phyloP scores from a whole-genome alignment of 1,140 invertebrate genomes.

The Daktulosphaira vitifoliae region DNA sequence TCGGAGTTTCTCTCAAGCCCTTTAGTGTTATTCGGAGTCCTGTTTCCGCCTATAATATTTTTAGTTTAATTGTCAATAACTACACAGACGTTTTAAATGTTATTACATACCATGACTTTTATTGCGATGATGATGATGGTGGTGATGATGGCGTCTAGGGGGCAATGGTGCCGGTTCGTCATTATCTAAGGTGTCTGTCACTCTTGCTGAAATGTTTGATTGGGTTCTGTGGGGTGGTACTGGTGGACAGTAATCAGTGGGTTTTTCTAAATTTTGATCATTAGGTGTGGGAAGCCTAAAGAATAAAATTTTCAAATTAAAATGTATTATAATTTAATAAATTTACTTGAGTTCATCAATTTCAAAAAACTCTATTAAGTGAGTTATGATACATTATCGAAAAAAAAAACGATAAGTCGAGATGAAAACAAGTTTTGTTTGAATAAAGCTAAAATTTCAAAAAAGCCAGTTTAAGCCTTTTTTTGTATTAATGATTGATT shows the following conservation, averaged over 20 bases:
- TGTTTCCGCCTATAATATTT: background rate
- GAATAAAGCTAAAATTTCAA: no score
- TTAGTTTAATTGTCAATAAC: no score
- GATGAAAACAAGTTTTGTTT: no score
- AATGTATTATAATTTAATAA: no score
- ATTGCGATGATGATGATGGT: conserved; percentile 43
- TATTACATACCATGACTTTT: conserved; percentile 42
- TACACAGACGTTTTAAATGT: no score
- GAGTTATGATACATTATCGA: no score
- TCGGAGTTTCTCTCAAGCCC: conserved; percentile 36
- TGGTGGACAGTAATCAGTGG: conserved; percentile 68
- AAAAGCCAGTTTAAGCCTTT: no score
- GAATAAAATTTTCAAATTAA: no score
- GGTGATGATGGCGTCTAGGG: conserved; percentile 36
- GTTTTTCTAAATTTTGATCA: conserved; percentile 45
- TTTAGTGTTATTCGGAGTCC: conserved; percentile 29
- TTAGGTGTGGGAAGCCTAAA: conserved; percentile 46
- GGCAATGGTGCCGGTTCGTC: conserved; percentile 5
- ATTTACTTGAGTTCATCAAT: no score
- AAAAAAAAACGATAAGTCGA: no score
- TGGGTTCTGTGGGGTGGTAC: conserved; percentile 69
- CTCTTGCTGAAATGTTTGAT: background rate
- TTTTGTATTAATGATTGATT: no score
- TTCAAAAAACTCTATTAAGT: no score
- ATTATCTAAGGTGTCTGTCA: background rate